Evolutionary conservation across 2,113 vertebrate genomes (phyloP), one percentile per base, ranked within the genome.

Genomic region (Amia ocellicauda): DNA sequence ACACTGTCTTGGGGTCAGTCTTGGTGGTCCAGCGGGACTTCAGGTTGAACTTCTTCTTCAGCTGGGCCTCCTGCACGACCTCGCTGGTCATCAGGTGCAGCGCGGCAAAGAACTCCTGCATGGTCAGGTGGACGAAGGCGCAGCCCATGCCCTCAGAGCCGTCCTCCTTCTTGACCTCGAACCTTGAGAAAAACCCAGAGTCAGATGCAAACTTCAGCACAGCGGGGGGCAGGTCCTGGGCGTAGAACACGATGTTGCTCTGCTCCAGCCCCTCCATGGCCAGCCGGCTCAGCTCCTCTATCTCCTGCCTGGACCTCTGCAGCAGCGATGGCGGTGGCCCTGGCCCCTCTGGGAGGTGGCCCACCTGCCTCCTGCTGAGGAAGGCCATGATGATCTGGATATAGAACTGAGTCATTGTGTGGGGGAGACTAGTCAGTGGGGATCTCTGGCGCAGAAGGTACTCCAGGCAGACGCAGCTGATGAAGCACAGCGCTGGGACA

Each of bases 81-180:
- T 58, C 41, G 41, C 83, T 94, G 3, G 86, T 82, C 92, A 98
- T 91, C 67, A 96, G 81, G 63, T 88, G 73, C 36, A 98, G 76
- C 0, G 94, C 93, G 16, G 89, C 91, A 7, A 95, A 83, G 69
- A 97, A 98, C 73, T 97, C 93, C 72, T 97, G 94, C 58, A 95
- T 70, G 4, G 90, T 96, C 61, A 94, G 71, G 77, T 97, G 93
- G 40, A 84, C 66, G 61, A 97, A 98, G 61, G 89, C 78, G 20
- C 89, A 93, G 55, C 86, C 91, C 1, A 3, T 58, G 40, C 83
- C 74, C 3, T 62, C 68, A 27, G 9, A 53, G 3, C 81, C 47
- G 1, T 85, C 75, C 3, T 70, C 75, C 0, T 22, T 73, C 69
- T 70, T 86, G 40, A 93, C 62, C 27, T 90, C 83, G 71, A 90